Evolutionary conservation across 2,888 invertebrate species (phyloP), one percentile per base, ranked within the genome.

Genomic region (Caenorhabditis drosophilae): DNA sequence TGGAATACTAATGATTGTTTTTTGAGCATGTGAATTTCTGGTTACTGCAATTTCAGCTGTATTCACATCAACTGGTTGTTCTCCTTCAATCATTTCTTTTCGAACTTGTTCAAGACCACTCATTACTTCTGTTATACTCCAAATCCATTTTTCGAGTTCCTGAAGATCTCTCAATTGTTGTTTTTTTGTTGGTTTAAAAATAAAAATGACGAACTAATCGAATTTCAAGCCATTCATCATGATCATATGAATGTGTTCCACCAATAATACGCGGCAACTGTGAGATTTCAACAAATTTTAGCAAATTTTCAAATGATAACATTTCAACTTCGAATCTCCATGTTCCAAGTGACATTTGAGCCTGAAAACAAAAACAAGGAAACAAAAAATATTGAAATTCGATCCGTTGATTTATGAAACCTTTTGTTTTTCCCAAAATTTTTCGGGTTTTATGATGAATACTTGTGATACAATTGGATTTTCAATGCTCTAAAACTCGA

Each of bases 381-480:
- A n/a, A n/a, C n/a, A n/a, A n/a, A n/a, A n/a, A n/a, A n/a, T n/a
- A n/a, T n/a, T n/a, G n/a, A n/a, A n/a, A n/a, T n/a, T n/a, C n/a
- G n/a, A n/a, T n/a, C n/a, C n/a, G n/a, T n/a, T n/a, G n/a, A n/a
- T n/a, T n/a, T n/a, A n/a, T n/a, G n/a, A n/a, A n/a, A n/a, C n/a
- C 84, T 95, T 90, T 87, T 97, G 96, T 87, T 97, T 97, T 87
- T 97, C 96, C 96, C 96, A 96, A 88, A 98, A 97, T 85, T 95
- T 96, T 84, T 98, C 97, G 76, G 67, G 62, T 46, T 62, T 62
- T 16, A 67, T 62, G 48, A 62, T 55, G 49, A 53, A 67, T 2
- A 67, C 67, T 45, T 62, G 59, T 7, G 56, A 15, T 27, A 46
- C 25, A 9, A 51, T 34, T n/a, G 52, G n/a, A 4, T n/a, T 50